Evolutionary conservation across 2,113 vertebrate genomes (phyloP), one percentile per base, ranked within the genome.

Genomic region (Oreochromis niloticus): DNA sequence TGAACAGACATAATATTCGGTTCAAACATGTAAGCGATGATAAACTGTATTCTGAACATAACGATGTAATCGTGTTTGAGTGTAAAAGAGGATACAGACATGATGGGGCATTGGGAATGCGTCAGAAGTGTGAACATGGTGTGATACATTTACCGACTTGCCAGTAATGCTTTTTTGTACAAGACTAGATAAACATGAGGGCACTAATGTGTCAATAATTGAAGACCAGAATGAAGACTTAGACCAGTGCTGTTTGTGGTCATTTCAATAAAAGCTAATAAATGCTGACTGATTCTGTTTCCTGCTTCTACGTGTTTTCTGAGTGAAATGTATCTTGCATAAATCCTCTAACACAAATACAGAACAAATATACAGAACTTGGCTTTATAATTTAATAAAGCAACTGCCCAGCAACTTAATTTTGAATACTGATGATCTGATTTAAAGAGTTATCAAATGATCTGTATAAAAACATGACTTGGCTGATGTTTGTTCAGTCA

Each of bases 81-180:
- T 96, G 95, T 36, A 30, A 4, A 2, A 0, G 0, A 0, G 16
- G 0, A 41, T 16, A 17, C 16, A 61, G 0, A 11, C 5, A 1
- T 10, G 11, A 2, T 3, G 3, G 34, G 3, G 2, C 1, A 3
- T 0, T 75, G 68, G 0, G 0, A 6, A 17, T 91, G 61, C 10
- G 7, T 54, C 82, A 73, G 27, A 54, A 1, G 32, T 95, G 95
- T 71, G 32, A 12, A 11, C 0, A 36, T 36, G 61, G 61, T 66
- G 61, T 66, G 17, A 12, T 66, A 19, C 6, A 3, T 2, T 19
- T 95, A 22, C 95, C 94, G 0, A 6, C 2, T 9, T 95, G 94
- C 57, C 2, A 54, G 0, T 46, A 73, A 68, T 2, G 8, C 6
- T 17, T 7, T 50, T 50, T 4, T 17, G 34, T 8, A 36, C 34